Evolutionary conservation across 2,888 invertebrate species (phyloP).

Genomic region (Melieria picta): DNA sequence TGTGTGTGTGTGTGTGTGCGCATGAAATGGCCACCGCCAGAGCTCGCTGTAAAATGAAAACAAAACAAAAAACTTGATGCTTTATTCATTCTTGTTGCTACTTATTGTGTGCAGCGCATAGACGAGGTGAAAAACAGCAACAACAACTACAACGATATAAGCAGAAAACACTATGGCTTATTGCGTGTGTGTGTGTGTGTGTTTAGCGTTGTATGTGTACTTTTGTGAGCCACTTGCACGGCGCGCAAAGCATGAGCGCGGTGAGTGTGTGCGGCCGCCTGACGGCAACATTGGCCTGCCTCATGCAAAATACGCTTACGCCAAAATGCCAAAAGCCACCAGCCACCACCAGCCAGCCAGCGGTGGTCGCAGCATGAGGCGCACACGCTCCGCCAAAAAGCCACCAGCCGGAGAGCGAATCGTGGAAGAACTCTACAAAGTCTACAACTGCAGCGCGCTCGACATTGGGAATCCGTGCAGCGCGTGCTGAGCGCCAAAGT

Average conservation of each 20-base stretch:
- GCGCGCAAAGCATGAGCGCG: not conserved
- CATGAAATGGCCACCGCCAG: too few relatives aligned
- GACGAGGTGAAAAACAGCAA: not conserved
- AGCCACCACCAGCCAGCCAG: too few relatives aligned
- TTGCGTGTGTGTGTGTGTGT: too few relatives aligned
- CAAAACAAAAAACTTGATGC: conserved; percentile 1
- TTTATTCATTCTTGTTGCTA: not conserved
- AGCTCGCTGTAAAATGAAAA: not conserved
- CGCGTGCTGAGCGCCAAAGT: not conserved
- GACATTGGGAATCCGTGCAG: not conserved
- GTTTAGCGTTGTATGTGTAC: not conserved
- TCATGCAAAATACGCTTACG: conserved; percentile 35
- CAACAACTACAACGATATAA: not conserved
- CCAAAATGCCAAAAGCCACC: conserved; percentile 1
- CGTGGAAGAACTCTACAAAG: not conserved
- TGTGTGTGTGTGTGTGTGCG: not conserved
- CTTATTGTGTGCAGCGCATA: not conserved
- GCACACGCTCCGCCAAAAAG: too few relatives aligned
- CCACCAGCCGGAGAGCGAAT: not conserved
- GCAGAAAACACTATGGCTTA: too few relatives aligned
- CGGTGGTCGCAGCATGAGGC: too few relatives aligned
- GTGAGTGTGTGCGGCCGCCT: not conserved
- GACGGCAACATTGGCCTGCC: conserved; percentile 31
- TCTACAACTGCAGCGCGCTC: too few relatives aligned
- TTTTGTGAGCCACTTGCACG: conserved; percentile 9